These are phyloP conservation scores for Meda fulgida DNA, from an alignment of 2,797 vertebrate species.

Conservation along the genomic window DNA sequence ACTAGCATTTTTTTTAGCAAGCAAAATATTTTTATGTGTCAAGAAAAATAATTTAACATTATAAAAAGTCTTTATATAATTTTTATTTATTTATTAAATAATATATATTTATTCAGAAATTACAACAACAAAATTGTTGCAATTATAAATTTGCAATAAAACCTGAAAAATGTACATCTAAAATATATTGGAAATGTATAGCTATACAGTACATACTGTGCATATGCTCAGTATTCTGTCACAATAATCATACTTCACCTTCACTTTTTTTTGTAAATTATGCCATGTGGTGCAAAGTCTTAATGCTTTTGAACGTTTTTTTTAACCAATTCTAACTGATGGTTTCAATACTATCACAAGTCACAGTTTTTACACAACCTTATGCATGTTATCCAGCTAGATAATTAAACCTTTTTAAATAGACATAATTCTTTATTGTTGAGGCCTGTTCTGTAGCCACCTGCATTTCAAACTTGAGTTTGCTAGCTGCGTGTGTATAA, in stretches of 20 bases:
- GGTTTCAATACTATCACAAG: not conserved
- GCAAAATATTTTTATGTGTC: not conserved
- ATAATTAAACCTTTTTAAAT: not conserved
- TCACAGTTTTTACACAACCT: not conserved
- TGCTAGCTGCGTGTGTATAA: slow-evolving; percentile 70
- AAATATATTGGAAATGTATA: not conserved
- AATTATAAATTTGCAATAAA: not conserved
- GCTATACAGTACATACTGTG: not conserved
- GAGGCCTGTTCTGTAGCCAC: not conserved
- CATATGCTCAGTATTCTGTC: not conserved
- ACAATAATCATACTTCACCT: not conserved
- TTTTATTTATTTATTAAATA: not conserved
- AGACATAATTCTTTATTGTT: slow-evolving; percentile 20
- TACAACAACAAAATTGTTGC: not conserved
- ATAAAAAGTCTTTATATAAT: not conserved
- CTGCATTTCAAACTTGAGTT: slow-evolving; percentile 46
- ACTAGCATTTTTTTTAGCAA: not conserved
- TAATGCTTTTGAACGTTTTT: not conserved
- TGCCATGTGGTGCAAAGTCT: not conserved
- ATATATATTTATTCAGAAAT: not conserved
- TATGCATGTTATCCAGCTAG: not conserved
- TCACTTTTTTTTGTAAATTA: not conserved
- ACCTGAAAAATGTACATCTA: not conserved
- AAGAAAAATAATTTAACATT: not conserved
- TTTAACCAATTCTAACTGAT: not conserved